Evolutionary conservation across 2,113 vertebrate species (phyloP).

Genomic region (Etheostoma spectabile): DNA sequence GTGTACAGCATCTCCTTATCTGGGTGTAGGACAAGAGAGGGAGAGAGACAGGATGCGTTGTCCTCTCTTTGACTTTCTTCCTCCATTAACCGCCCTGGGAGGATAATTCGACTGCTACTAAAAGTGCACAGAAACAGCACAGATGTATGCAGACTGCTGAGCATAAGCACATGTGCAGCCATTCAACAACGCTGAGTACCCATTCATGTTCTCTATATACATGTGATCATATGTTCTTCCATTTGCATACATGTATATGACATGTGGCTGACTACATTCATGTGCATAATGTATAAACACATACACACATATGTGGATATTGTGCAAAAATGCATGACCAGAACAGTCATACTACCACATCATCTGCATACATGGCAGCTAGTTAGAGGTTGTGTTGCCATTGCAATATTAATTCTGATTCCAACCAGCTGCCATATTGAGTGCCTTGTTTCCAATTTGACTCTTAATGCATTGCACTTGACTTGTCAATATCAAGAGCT

Average conservation of each 20-base stretch:
- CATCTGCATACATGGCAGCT: not conserved
- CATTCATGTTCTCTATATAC: not conserved
- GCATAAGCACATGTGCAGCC: conserved; percentile 33
- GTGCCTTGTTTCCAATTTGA: not conserved
- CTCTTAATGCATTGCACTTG: not conserved
- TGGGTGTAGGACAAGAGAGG: conserved; percentile 53
- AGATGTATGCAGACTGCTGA: conserved; percentile 44
- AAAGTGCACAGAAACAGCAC: conserved; percentile 51
- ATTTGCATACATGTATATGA: not conserved
- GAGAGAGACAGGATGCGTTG: conserved; percentile 20
- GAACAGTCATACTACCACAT: not conserved
- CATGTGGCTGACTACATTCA: not conserved
- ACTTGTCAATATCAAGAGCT: not conserved
- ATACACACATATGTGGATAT: not conserved
- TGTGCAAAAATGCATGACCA: not conserved
- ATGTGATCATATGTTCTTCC: not conserved
- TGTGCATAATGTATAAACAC: not conserved
- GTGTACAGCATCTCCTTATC: conserved; percentile 67
- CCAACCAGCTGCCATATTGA: not conserved
- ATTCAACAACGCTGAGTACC: conserved; percentile 24
- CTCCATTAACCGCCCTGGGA: conserved; percentile 67
- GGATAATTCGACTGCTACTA: conserved; percentile 57
- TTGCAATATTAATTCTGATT: conserved; percentile 7
- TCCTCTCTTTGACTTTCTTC: conserved; percentile 72
- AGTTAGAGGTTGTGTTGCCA: not conserved